Percentiles rank a stretch among this genome's conserved stretches.
phyloP scores from a whole-genome alignment of 2,113 vertebrate species.

The Oxygymnocypris stewartii region DNA sequence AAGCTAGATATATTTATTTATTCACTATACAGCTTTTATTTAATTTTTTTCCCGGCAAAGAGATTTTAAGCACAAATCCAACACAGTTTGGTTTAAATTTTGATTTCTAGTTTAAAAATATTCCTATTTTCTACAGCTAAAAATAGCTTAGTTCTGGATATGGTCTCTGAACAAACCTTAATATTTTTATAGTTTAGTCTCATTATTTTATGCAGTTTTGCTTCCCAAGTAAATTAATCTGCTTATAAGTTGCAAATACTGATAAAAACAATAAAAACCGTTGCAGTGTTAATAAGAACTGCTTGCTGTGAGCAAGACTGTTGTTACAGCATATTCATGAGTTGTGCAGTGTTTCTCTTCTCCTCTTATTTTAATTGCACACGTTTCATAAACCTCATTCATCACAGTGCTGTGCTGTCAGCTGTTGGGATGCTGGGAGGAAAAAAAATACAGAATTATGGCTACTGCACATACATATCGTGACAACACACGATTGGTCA shows the following conservation, averaged over 20 bases:
- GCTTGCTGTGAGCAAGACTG: not conserved
- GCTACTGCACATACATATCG: slow-evolving; percentile 61
- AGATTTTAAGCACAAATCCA: too few species aligned
- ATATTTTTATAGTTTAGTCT: not conserved
- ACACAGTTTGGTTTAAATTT: too few species aligned
- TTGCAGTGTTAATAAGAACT: not conserved
- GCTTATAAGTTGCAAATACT: not conserved
- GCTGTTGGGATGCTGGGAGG: slow-evolving; percentile 38
- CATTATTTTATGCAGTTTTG: not conserved
- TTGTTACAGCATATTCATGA: slow-evolving; percentile 45
- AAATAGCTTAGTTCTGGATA: too few species aligned
- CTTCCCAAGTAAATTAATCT: not conserved
- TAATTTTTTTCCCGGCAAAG: too few species aligned
- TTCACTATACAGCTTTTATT: too few species aligned
- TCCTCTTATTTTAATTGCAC: slow-evolving; percentile 35
- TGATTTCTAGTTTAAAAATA: too few species aligned
- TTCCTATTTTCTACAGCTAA: too few species aligned
- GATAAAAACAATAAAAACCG: not conserved
- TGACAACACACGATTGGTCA: slow-evolving; percentile 44
- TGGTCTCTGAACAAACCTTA: too few species aligned
- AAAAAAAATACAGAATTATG: slow-evolving; percentile 54
- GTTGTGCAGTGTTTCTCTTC: slow-evolving; percentile 21
- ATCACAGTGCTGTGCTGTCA: slow-evolving; percentile 18
- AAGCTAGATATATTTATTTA: not conserved
- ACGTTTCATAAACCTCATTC: slow-evolving; percentile 33